Percentiles rank a stretch among this genome's conserved stretches.
phyloP scores from a whole-genome alignment of 2,797 vertebrate species.

The Triplophysa yarkandensis region DNA sequence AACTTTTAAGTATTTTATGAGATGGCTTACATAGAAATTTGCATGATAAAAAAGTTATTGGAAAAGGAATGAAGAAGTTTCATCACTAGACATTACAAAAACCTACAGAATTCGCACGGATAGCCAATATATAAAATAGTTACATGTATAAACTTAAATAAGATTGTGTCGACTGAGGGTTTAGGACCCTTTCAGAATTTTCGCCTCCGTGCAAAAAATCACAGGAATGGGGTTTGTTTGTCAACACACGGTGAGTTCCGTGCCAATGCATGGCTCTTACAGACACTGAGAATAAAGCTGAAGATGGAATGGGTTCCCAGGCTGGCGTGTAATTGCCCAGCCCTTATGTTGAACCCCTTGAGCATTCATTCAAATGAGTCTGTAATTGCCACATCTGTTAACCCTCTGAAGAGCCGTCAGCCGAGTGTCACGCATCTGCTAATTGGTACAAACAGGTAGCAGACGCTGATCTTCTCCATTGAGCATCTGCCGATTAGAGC shows the following conservation, averaged over 20 bases:
- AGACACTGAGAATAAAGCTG: constrained; percentile 62
- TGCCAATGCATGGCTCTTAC: constrained; percentile 61
- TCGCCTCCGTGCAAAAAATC: neutral
- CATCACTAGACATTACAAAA: too few relatives aligned
- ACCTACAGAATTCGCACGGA: too few relatives aligned
- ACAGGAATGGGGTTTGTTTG: constrained; percentile 51
- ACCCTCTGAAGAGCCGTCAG: constrained; percentile 78
- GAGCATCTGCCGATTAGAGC: constrained; percentile 73
- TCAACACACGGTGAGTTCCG: constrained; percentile 64
- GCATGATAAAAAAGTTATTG: too few relatives aligned
- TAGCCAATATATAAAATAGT: too few relatives aligned
- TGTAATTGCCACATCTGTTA: constrained; percentile 90
- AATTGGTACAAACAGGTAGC: constrained; percentile 80
- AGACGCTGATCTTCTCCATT: constrained; percentile 71
- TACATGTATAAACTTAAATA: too few relatives aligned
- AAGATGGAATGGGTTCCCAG: constrained; percentile 74
- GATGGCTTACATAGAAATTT: too few relatives aligned
- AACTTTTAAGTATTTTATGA: too few relatives aligned
- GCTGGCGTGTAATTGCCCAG: constrained; percentile 79
- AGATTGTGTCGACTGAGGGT: neutral
- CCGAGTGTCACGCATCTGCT: constrained; percentile 72
- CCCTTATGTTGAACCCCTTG: constrained; percentile 76
- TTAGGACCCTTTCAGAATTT: constrained; percentile 5
- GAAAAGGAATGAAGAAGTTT: too few relatives aligned
- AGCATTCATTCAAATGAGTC: constrained; percentile 84